Conservation (phyloP, 92 coral and sea anemone species). For the Muricea muricata region DNA sequence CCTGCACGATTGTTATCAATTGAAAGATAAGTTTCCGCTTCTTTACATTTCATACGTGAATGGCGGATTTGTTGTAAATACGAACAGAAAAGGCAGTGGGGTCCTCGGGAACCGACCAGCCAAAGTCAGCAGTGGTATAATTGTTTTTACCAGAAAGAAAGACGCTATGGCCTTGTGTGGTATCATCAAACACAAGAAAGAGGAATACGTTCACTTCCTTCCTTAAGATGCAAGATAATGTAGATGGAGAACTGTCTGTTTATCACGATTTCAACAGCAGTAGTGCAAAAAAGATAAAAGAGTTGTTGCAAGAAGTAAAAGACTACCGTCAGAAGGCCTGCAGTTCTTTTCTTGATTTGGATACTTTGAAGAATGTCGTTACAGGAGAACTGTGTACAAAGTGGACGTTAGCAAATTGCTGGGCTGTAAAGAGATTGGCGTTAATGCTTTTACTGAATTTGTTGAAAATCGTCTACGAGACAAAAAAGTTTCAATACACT, state of each 20-base stretch:
- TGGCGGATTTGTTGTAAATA: slow-evolving; percentile 27
- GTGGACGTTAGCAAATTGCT: not conserved
- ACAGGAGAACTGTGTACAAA: slow-evolving; percentile 11
- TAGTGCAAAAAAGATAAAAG: not conserved
- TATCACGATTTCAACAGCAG: slow-evolving; percentile 13
- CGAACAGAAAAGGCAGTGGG: slow-evolving; percentile 9
- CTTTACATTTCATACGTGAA: slow-evolving; percentile 17
- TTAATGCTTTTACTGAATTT: not conserved
- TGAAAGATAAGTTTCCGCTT: slow-evolving; percentile 18
- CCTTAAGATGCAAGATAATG: slow-evolving; percentile 28
- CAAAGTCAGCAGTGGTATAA: not conserved
- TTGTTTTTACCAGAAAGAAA: slow-evolving; percentile 22
- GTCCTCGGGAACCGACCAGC: not conserved
- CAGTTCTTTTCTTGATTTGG: not conserved
- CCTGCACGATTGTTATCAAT: slow-evolving; percentile 23
- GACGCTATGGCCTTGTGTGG: slow-evolving; percentile 29
- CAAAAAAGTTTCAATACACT: slow-evolving; percentile 1
- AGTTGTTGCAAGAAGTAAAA: slow-evolving; percentile 7
- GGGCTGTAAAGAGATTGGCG: not conserved
- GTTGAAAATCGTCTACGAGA: not conserved
- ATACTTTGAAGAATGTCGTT: slow-evolving; percentile 12
- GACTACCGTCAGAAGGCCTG: not conserved
- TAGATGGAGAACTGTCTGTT: slow-evolving; percentile 16
- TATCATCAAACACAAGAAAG: slow-evolving; percentile 32
- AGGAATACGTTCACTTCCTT: slow-evolving; percentile 15